These are phyloP conservation scores for Lanius collurio DNA, from an alignment of 2,113 vertebrate species.

Conservation along the genomic window DNA sequence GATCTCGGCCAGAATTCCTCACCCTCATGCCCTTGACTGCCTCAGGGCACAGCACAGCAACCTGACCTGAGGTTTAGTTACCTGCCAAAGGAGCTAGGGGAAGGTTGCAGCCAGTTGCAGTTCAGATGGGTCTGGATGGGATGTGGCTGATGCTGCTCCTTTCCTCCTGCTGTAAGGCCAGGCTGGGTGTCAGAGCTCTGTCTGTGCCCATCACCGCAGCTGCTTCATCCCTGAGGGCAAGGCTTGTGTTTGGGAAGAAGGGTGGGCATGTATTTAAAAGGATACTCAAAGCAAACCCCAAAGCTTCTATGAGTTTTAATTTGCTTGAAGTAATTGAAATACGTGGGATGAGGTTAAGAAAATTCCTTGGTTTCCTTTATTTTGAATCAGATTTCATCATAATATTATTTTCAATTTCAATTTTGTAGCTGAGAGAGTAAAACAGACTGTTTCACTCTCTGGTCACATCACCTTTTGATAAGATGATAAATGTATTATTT, in stretches of 20 bases:
- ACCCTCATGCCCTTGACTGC: neutral
- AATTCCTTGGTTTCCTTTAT: neutral
- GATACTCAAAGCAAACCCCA: neutral
- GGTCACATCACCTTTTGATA: neutral
- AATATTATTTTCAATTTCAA: neutral
- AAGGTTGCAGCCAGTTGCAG: neutral
- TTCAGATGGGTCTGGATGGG: neutral
- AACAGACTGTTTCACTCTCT: neutral
- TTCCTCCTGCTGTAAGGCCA: neutral
- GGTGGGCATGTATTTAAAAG: neutral
- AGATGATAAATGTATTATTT: neutral
- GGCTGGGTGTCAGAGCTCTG: neutral
- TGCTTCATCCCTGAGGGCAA: neutral
- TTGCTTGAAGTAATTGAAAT: neutral
- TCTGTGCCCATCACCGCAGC: neutral
- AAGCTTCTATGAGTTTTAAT: neutral
- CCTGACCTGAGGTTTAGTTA: neutral
- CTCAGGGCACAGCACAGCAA: neutral
- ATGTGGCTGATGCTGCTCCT: neutral
- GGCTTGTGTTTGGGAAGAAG: neutral
- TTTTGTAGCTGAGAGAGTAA: neutral
- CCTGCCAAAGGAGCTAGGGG: neutral
- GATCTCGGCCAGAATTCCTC: neutral
- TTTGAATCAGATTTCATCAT: neutral
- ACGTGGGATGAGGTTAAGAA: neutral